Evolutionary conservation across 2,113 vertebrate species (phyloP), one percentile per base, ranked within the genome.

Genomic region (Pheucticus melanocephalus): DNA sequence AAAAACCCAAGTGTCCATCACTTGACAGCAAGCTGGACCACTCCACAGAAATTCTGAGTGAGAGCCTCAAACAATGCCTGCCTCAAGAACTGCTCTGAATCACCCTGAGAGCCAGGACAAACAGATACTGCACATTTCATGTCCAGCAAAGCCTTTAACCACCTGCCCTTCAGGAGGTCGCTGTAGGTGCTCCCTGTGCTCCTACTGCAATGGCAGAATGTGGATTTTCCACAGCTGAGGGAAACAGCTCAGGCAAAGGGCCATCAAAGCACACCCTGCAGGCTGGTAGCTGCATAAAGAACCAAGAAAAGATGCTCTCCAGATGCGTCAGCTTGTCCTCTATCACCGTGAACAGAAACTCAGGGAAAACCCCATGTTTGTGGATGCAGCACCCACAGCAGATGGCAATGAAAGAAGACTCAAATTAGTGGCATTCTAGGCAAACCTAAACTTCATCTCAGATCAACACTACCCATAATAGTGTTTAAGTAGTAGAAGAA

Each of bases 371-470:
- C 2, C 20, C 12, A n/a, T 33, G 73, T 92, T 84, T 96, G 92
- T 91, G 53, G 82, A 86, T 93, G 82, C 72, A 82, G 78, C 68
- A 92, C 72, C 80, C 82, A 48, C 47, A 95, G 94, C 93, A 95
- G 92, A 95, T 94, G 94, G 94, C 80, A 96, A 86, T 84, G 91
- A 96, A 86, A 80, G 90, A 94, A 81, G 90, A 92, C 72, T 96
- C 88, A 96, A 92, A 96, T 95, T 92, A 96, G 80, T 86, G 93
- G 88, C 90, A 78, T 92, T 90, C 85, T 90, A 50, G 48, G 48
- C 94, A 96, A 96, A 95, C 81, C 92, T 93, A 92, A 95, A 95
- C 90, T 94, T 94, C 88, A 94, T 78, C 90, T 93, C 92, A 82
- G 86, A 96, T 93, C 95, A 95, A 95, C 94, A 96, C 93, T 79